A percentile compares a stretch with the other conserved stretches of the same genome.
Conservation (phyloP, 2,113 vertebrate genomes). For the Geothlypis trichas region DNA sequence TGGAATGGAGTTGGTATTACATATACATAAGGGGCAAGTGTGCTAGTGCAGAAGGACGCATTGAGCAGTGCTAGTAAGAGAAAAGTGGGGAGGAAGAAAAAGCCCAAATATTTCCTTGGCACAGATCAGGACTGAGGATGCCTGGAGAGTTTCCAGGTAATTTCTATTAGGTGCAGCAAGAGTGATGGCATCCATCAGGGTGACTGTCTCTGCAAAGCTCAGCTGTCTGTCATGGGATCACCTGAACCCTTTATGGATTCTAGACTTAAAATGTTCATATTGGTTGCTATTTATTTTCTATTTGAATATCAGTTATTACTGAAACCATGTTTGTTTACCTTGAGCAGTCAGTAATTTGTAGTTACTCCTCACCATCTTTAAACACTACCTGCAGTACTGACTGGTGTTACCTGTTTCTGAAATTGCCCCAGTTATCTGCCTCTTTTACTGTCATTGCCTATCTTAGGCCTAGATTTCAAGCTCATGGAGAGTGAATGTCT, state of each 20-base stretch:
- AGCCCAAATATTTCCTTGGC: neutral
- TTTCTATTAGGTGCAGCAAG: neutral
- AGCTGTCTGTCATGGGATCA: neutral
- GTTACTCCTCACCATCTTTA: neutral
- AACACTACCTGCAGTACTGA: neutral
- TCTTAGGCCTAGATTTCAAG: neutral
- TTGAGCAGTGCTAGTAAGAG: neutral
- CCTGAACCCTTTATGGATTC: neutral
- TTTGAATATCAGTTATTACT: neutral
- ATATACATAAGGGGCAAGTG: neutral
- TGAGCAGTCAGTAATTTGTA: neutral
- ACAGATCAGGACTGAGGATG: neutral
- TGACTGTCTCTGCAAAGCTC: neutral
- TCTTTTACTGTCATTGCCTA: neutral
- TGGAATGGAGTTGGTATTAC: neutral
- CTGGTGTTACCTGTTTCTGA: neutral
- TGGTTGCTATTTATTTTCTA: neutral
- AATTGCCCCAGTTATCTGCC: neutral
- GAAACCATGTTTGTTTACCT: neutral
- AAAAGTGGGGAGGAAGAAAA: neutral
- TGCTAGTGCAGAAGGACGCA: neutral
- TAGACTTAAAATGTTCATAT: neutral
- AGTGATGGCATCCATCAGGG: neutral
- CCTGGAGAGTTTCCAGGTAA: neutral
- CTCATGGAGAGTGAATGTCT: neutral